Evolutionary conservation across 2,888 invertebrate species (phyloP), one percentile per base, ranked within the genome.

Genomic region (Hypena proboscidalis): DNA sequence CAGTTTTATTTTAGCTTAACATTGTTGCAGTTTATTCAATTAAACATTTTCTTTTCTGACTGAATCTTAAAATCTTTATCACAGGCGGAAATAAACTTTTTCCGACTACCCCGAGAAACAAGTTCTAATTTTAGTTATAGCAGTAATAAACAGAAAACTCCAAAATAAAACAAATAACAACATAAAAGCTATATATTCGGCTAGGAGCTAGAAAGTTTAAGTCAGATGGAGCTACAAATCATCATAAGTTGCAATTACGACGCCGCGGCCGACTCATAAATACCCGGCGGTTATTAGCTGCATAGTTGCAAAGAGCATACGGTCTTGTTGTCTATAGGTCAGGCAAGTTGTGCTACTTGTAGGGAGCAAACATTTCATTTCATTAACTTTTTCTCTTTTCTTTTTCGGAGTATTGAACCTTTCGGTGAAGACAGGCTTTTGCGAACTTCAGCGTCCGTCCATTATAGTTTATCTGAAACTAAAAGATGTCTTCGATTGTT

Each of bases 181-280:
- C 9, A 30, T 30, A 29, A 19, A 21, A 21, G 7, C 11, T 31
- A 14, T 42, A 53, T 44, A 52, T 52, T 53, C 39, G 30, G 54
- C 39, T 54, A 38, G 38, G 43, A 58, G 47, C 55, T 57, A 63
- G 65, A 61, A 83, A 83, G 70, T 83, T 80, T 58, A 69, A 77
- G 74, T 74, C 75, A 71, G 71, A 56, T 6, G 55, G 51, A 57
- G 61, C 74, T 71, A 84, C 87, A 87, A 86, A 87, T 87, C 87
- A 87, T 80, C 75, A 76, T 83, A 84, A 84, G 74, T 78, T 75
- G 85, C 85, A 87, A 88, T 87, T 87, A 87, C 80, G 61, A 58
- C 66, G 58, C 70, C 65, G 68, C 51, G 59, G 67, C 58, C 41
- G 36, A 67, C 56, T 58, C 83, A 76, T 86, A 84, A 85, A 86